Evolutionary conservation across 1,140 invertebrate species (phyloP), one percentile per base, ranked within the genome.

Genomic region (Leptopilina clavipes): DNA sequence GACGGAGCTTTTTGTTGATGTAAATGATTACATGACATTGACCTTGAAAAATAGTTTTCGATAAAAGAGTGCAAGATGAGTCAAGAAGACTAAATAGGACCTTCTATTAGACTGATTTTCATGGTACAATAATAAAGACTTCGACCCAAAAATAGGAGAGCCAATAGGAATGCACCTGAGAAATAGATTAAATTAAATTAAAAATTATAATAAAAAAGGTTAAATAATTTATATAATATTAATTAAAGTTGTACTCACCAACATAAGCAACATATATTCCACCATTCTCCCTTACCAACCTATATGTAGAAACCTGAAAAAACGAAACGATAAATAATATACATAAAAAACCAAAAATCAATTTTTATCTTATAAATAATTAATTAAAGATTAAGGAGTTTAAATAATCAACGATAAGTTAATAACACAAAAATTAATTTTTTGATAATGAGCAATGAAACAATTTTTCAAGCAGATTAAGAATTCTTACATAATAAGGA

Each of bases 81-180:
- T 78, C 74, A 72, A 72, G 72, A 75, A 74, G 77, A 87, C 85
- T 93, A 95, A 93, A 95, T 94, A 25, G 95, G 94, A 76, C 95
- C 95, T 86, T 96, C 95, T 85, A 97, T 96, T 74, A 93, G 91
- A 91, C 96, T 97, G 52, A 97, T 94, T 92, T 97, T 97, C 93
- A 98, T 96, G 71, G 94, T 94, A 90, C 94, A 97, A 89, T 97
- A 97, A 89, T 97, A 97, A 80, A 96, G 91, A 84, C 96, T 94
- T 82, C 96, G 94, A 75, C 93, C 93, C 74, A 96, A 92, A 65
- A 96, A 92, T 54, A 95, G 87, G 18, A 95, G 84, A 12, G 95
- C 93, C 73, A 96, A 84, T 11, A 97, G 81, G 90, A 97, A 97
- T 79, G 94, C 93, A 83, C 93, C 92, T 93, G 86, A 37, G 74